Evolutionary conservation across 2,113 vertebrate species (phyloP).

Genomic region (Microtus ochrogaster): DNA sequence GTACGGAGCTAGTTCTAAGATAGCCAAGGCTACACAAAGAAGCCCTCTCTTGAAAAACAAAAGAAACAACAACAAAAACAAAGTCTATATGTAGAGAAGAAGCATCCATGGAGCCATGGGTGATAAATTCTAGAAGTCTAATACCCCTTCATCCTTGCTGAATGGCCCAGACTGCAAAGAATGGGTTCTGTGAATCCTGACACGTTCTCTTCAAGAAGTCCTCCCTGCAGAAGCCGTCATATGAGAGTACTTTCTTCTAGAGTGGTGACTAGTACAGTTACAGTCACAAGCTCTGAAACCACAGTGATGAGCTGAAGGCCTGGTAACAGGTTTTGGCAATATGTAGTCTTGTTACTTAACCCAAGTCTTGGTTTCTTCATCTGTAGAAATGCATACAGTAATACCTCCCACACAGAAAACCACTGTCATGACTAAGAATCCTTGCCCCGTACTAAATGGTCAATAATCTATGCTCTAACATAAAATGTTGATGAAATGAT

Average conservation of each 20-base stretch:
- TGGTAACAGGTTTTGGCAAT: not conserved
- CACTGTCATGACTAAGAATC: not conserved
- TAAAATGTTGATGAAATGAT: conserved; percentile 7
- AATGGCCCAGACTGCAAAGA: not conserved
- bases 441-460: not conserved
- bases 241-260: not conserved
- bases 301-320: not conserved
- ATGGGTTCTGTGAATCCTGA: not conserved
- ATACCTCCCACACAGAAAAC: not conserved
- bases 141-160: not conserved
- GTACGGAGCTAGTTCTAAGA: too few species aligned
- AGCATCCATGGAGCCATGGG: not conserved
- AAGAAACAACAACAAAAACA: not conserved
- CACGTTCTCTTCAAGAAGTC: not conserved
- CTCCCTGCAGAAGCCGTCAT: not conserved
- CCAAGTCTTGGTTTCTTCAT: conserved; percentile 23
- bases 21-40: too few species aligned
- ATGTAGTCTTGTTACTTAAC: not conserved
- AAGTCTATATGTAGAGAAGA: not conserved
- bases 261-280: not conserved
- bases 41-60: too few species aligned
- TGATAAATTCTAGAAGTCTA: not conserved
- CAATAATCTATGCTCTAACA: not conserved
- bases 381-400: not conserved
- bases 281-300: not conserved